Evolutionary conservation across 2,888 invertebrate genomes (phyloP).

Genomic region (Disparrhopalites patrizii): DNA sequence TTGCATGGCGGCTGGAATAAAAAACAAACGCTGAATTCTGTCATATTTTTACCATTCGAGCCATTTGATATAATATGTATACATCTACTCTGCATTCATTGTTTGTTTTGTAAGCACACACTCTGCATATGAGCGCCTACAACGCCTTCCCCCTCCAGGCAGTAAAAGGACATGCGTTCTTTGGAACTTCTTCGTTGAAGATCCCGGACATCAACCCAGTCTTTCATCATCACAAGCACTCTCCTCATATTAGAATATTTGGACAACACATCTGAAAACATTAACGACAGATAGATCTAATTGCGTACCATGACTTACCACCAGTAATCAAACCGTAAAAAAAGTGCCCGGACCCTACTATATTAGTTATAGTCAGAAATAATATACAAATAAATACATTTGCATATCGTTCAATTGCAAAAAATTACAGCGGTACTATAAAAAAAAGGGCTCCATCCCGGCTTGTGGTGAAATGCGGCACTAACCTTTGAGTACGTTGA

Average conservation of each 20-base stretch:
- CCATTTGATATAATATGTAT: background rate
- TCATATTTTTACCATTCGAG: no score
- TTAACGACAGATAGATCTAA: no score
- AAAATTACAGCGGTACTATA: no score
- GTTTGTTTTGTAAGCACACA: background rate
- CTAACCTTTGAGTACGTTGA: background rate
- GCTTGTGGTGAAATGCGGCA: no score
- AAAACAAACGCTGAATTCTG: background rate
- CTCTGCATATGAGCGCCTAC: conserved; percentile 10
- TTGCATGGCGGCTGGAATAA: background rate
- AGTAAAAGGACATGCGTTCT: background rate
- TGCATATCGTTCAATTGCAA: background rate
- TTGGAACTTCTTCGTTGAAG: background rate
- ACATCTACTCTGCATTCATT: background rate
- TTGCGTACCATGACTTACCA: no score
- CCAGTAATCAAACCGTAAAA: no score
- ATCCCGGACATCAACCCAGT: background rate
- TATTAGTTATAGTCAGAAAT: no score
- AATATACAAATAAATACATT: no score
- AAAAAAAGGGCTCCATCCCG: no score
- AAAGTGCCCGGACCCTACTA: no score
- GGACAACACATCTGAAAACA: conserved; percentile 9
- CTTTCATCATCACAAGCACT: conserved; percentile 4
- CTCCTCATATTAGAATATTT: background rate
- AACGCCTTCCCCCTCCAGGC: conserved; percentile 16